Evolutionary conservation across 2,888 invertebrate genomes (phyloP).

Genomic region (Polymixis lichenea): DNA sequence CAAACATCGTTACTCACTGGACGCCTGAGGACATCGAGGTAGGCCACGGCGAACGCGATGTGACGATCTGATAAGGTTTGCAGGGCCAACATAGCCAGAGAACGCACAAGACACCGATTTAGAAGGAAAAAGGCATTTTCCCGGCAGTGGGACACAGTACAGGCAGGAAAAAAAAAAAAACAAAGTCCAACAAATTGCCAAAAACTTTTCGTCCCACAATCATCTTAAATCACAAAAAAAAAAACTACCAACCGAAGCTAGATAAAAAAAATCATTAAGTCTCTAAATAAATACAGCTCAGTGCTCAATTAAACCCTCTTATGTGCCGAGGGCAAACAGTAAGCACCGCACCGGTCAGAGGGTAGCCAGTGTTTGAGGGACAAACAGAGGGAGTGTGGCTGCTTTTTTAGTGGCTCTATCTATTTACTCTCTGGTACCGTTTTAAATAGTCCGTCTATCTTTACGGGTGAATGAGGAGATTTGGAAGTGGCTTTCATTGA

Average conservation of each 20-base stretch:
- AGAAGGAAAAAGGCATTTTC: too few species aligned
- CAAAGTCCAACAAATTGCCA: not conserved
- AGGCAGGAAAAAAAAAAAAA: too few species aligned
- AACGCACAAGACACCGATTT: too few species aligned
- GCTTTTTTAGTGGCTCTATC: constrained; percentile 39
- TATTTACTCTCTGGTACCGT: constrained; percentile 27
- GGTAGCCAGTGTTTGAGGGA: constrained; percentile 37
- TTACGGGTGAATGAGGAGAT: not conserved
- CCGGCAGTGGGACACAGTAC: too few species aligned
- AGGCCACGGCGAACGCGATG: too few species aligned
- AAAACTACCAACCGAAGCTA: not conserved
- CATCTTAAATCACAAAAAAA: not conserved
- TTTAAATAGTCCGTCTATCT: constrained; percentile 22
- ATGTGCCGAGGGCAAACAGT: constrained; percentile 44
- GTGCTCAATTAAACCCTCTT: constrained; percentile 59
- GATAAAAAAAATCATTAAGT: constrained; percentile 34
- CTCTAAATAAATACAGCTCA: constrained; percentile 28
- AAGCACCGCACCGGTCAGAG: constrained; percentile 28
- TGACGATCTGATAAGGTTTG: too few species aligned
- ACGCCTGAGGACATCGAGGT: too few species aligned
- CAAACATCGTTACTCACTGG: too few species aligned
- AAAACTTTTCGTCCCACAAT: not conserved
- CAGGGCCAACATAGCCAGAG: too few species aligned
- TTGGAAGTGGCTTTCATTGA: not conserved
- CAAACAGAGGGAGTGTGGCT: constrained; percentile 42